Evolutionary conservation across 1,140 invertebrate species (phyloP), one percentile per base, ranked within the genome.

Genomic region (Dermatophagoides farinae): DNA sequence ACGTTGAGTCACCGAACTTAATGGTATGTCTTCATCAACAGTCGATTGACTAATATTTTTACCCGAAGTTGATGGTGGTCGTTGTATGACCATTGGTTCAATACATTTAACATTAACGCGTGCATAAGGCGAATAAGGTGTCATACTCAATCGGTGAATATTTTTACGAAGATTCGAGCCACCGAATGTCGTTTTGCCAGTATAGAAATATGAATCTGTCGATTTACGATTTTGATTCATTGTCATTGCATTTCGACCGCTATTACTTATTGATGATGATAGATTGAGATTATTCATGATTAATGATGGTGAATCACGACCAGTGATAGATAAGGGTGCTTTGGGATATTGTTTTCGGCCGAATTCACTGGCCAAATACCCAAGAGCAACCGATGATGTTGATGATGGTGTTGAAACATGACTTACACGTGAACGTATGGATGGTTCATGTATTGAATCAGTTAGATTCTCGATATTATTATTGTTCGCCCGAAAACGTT

Each of bases 121-220:
- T 47, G 43, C 1, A n/a, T 37, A 60, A 23, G 16, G 46, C 41
- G 46, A 31, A 44, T 60, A 60, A 37, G 58, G 58, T 14, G 58
- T 60, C 8, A n/a, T 47, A 12, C 37, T 10, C 6, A 23, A 14
- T 14, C 25, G 43, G 11, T 44, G 58, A 10, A 37, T 37, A 47
- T 16, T 37, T 60, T 47, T n/a, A 10, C 43, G 25, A 10, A 50
- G 12, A 41, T 60, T 60, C n/a, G 60, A 59, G 10, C 60, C 60
- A 25, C 60, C 60, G 23, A 61, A 61, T n/a, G 49, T 53, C 6
- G 60, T 61, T 37, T 44, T 61, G 25, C 60, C 60, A 4, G 31
- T 37, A 38, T 61, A 61, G 22, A 61, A 61, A 23, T 20, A 22
- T 9, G 60, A 61, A 5, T 40, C 31, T 4, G 31, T 54, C 31